phyloP scores from a whole-genome alignment of 2,888 invertebrate genomes.

The Leucozona laternaria region DNA sequence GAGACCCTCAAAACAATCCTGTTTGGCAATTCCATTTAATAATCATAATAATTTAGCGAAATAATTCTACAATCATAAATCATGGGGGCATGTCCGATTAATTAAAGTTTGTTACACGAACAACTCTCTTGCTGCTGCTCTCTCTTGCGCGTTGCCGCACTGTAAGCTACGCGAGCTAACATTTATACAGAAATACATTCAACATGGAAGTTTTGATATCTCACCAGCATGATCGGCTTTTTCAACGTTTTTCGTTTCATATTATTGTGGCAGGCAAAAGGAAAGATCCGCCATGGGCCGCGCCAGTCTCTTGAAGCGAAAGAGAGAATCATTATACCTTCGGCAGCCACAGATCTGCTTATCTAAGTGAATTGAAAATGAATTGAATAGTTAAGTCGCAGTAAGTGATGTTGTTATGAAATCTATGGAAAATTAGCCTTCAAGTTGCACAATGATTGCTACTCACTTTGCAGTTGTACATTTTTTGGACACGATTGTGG shows the following conservation, averaged over 20 bases:
- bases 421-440: constrained; percentile 46
- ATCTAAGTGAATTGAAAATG: constrained; percentile 53
- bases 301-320: background rate
- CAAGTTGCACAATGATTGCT: constrained; percentile 53
- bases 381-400: constrained; percentile 70
- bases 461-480: constrained; percentile 44
- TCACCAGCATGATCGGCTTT: constrained; percentile 38
- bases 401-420: constrained; percentile 53
- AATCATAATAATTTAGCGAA: constrained; percentile 73
- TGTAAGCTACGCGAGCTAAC: background rate
- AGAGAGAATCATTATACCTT: constrained; percentile 36
- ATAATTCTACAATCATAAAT: constrained; percentile 75
- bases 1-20: constrained; percentile 2
- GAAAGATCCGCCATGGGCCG: constrained; percentile 31
- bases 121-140: constrained; percentile 21
- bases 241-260: constrained; percentile 35
- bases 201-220: constrained; percentile 30
- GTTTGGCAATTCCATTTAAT: constrained; percentile 69
- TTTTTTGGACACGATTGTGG: constrained; percentile 50
- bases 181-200: background rate
- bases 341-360: constrained; percentile 1
- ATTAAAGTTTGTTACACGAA: constrained; percentile 65
- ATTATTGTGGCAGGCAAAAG: constrained; percentile 47
- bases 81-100: constrained; percentile 77
- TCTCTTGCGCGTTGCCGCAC: background rate